These are phyloP conservation scores for Anthoscopus minutus DNA, from an alignment of 2,113 vertebrate species.

Conservation along the genomic window DNA sequence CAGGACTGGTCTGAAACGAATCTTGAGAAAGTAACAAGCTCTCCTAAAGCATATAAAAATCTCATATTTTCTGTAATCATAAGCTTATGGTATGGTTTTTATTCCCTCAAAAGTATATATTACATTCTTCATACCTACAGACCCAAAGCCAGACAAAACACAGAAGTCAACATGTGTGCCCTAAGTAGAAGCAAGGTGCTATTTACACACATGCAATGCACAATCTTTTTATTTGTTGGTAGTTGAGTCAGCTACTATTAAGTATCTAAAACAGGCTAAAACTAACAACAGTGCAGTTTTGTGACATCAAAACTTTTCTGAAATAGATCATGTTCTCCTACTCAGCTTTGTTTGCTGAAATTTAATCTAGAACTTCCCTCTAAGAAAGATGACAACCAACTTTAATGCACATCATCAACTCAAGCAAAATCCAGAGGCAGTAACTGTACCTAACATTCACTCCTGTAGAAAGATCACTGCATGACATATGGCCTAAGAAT, in stretches of 20 bases:
- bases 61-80: background rate
- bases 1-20: background rate
- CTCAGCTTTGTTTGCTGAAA: background rate
- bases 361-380: background rate
- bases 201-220: background rate
- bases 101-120: background rate
- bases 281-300: background rate
- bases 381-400: background rate
- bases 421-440: background rate
- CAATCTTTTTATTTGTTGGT: background rate
- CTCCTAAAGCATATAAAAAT: background rate
- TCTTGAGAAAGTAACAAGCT: background rate
- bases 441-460: background rate
- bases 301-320: background rate
- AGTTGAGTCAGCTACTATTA: background rate
- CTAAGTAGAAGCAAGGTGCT: background rate
- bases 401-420: background rate
- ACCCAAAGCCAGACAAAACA: background rate
- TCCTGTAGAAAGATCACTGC: background rate
- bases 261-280: background rate
- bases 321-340: background rate
- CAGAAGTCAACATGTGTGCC: background rate
- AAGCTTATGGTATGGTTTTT: background rate
- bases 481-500: background rate
- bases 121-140: background rate